phyloP scores from a whole-genome alignment of 2,888 invertebrate species.

The Luffia ferchaultella region DNA sequence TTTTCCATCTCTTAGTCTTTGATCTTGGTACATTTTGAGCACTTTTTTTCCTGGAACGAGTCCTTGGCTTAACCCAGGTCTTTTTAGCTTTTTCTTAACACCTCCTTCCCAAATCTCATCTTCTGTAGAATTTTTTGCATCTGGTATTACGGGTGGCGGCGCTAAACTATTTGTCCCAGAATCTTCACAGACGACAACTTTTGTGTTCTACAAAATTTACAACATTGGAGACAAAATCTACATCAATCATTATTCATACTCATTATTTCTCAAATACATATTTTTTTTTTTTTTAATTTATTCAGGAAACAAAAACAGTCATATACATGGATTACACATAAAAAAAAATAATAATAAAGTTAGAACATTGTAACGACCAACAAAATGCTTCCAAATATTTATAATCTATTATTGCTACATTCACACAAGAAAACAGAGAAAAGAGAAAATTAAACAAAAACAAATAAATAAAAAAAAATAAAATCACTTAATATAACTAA shows the following conservation, averaged over 20 bases:
- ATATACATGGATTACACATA: too few relatives aligned
- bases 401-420: too few relatives aligned
- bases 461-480: too few relatives aligned
- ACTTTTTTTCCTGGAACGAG: slow-evolving; percentile 87
- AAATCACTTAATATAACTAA: too few relatives aligned
- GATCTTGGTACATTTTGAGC: slow-evolving; percentile 77
- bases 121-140: slow-evolving; percentile 34
- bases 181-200: slow-evolving; percentile 48
- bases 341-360: too few relatives aligned
- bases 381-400: too few relatives aligned
- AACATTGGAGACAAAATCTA: slow-evolving; percentile 5
- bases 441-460: too few relatives aligned
- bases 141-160: slow-evolving; percentile 31
- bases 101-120: slow-evolving; percentile 59
- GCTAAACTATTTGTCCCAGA: slow-evolving; percentile 41
- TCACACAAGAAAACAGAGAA: too few relatives aligned
- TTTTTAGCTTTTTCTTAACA: slow-evolving; percentile 67
- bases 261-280: background rate
- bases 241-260: background rate
- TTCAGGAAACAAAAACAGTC: too few relatives aligned
- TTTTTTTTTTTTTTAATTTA: background rate
- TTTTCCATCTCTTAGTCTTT: slow-evolving; percentile 56
- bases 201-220: slow-evolving; percentile 34
- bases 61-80: slow-evolving; percentile 80
- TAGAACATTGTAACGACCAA: too few relatives aligned